Evolutionary conservation across 2,797 vertebrate species (phyloP).

Genomic region (Aulostomus chinensis): DNA sequence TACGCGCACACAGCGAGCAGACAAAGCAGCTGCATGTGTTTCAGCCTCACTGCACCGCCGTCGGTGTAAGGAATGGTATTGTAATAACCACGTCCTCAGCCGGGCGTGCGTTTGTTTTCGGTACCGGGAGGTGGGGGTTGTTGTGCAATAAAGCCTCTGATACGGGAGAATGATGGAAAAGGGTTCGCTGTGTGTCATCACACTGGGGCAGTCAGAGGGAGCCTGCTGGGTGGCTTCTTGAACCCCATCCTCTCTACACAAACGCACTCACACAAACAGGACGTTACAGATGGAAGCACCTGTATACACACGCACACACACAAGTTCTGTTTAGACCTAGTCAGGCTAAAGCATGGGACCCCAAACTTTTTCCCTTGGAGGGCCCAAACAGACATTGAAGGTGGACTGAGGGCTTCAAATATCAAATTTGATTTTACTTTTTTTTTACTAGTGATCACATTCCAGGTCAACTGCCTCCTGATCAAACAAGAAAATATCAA

Average conservation of each 20-base stretch:
- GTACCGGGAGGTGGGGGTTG: slow-evolving; percentile 42
- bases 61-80: slow-evolving; percentile 1
- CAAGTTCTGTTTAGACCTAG: no score
- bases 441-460: no score
- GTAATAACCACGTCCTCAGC: slow-evolving; percentile 14
- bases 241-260: neutral
- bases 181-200: neutral
- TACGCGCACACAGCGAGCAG: no score
- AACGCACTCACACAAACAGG: neutral
- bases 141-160: slow-evolving; percentile 24
- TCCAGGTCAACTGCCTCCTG: no score
- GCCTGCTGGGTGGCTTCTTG: slow-evolving; percentile 4
- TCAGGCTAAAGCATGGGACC: slow-evolving; percentile 10
- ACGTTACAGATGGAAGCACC: neutral
- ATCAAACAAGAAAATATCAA: no score
- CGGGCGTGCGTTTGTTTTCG: slow-evolving; percentile 57
- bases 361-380: no score
- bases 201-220: slow-evolving; percentile 6
- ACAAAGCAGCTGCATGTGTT: slow-evolving; percentile 40
- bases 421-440: no score
- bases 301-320: no score
- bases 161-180: slow-evolving; percentile 8
- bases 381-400: no score
- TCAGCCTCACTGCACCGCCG: slow-evolving; percentile 22
- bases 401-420: no score